These are phyloP conservation scores for Parazoanthus swiftii DNA, from an alignment of 92 coral and sea anemone genomes.

Conservation along the genomic window DNA sequence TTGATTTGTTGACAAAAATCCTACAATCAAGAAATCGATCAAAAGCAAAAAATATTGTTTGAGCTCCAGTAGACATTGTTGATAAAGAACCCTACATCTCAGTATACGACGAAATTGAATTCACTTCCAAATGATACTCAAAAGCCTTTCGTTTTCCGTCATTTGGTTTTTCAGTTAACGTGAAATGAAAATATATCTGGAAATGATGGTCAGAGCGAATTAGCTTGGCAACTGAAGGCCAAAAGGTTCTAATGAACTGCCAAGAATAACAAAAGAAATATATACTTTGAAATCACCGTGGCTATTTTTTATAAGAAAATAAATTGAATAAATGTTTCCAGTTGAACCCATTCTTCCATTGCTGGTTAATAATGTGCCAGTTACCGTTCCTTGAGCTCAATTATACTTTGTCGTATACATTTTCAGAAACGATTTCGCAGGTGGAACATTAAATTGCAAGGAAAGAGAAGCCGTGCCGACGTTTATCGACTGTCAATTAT, in stretches of 20 bases:
- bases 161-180: neutral
- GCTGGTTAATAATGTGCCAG: neutral
- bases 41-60: neutral
- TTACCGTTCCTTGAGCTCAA: neutral
- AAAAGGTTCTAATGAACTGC: neutral
- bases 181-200: neutral
- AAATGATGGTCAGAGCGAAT: neutral
- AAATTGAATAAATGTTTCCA: neutral
- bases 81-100: neutral
- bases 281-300: neutral
- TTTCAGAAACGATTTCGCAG: neutral
- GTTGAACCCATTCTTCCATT: neutral
- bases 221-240: neutral
- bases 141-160: neutral
- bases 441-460: neutral
- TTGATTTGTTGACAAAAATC: constrained; percentile 13
- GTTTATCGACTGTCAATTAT: neutral
- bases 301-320: neutral
- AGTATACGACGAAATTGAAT: neutral
- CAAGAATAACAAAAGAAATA: neutral
- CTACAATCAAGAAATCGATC: neutral
- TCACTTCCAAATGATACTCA: neutral
- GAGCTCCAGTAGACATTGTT: neutral
- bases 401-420: neutral
- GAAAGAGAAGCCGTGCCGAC: neutral